Evolutionary conservation across 37 sponge, comb jelly and placozoan genomes (phyloP), one percentile per base, ranked within the genome.

Genomic region (Beroe forskalii): DNA sequence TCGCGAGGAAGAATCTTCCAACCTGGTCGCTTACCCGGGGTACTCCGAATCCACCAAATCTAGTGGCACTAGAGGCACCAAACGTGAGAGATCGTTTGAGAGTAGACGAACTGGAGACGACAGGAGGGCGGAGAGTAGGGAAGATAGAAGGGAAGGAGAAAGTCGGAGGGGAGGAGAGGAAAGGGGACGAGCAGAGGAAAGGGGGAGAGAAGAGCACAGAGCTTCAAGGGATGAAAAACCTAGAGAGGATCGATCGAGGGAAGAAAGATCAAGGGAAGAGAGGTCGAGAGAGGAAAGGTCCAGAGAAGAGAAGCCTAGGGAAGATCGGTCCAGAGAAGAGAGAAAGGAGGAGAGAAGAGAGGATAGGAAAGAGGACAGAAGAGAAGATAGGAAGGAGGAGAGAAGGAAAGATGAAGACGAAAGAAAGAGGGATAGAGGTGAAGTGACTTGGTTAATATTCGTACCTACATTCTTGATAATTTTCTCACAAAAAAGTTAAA

Each of bases 311-410:
- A 30, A 80, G 1, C 28, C 39, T 3, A 80, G 86, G 55, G 32
- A 32, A 35, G 1, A 37, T 20, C 37, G 32, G 17, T 14, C 33
- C 27, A 37, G 72, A 33, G 32, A 35, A 69, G 30, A 23, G 55
- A 72, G 40, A 72, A 72, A 30, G 75, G 75, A 72, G 8, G 75
- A 37, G 9, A 72, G 75, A 72, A 72, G 75, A 30, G 75, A 63
- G 20, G 66, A 63, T 19, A 8, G 66, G 25, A 72, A 39, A 32
- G 75, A 37, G 75, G 75, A 37, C 39, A 32, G 40, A 32, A 32
- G 75, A 39, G 75, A 37, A 8, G 75, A 72, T 3, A 72, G 40
- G 31, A 3, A 30, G 38, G 40, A 37, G 12, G 75, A 72, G 23
- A 27, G 75, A 33, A 37, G 75, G 14, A 19, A 72, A 1, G 75